A percentile compares a stretch with the other conserved stretches of the same genome.
phyloP scores from a whole-genome alignment of 2,888 invertebrate genomes.

The Pedicia rivosa region DNA sequence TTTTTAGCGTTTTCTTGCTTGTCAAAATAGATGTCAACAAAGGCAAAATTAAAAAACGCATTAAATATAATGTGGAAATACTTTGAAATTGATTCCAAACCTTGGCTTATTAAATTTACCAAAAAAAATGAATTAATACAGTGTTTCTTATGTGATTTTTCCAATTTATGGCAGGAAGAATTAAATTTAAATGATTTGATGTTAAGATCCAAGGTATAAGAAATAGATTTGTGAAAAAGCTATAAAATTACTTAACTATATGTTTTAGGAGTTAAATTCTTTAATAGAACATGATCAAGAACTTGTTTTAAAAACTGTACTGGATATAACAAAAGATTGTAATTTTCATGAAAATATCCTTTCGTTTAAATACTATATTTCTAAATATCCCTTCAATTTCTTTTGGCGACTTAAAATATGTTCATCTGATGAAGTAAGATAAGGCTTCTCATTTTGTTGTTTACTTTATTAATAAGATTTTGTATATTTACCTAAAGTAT shows the following conservation, averaged over 20 bases:
- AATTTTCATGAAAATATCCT: slow-evolving; percentile 13
- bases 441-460: neutral
- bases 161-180: slow-evolving; percentile 9
- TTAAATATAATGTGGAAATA: no score
- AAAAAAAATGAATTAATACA: slow-evolving; percentile 6
- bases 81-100: no score
- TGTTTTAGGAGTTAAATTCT: no score
- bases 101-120: slow-evolving; percentile 4
- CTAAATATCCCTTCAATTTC: slow-evolving; percentile 16
- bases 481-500: slow-evolving; percentile 14
- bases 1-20: no score
- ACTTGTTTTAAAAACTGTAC: no score
- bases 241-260: neutral
- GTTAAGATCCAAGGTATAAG: slow-evolving; percentile 6
- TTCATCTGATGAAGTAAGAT: slow-evolving; percentile 9
- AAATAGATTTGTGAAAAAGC: no score
- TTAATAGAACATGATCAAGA: no score
- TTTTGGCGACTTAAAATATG: slow-evolving; percentile 17
- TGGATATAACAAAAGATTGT: no score
- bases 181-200: slow-evolving; percentile 8
- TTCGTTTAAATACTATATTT: slow-evolving; percentile 19
- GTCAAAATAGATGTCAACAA: no score
- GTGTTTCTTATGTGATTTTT: slow-evolving; percentile 15
- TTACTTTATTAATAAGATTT: neutral
- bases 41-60: no score